Conservation (phyloP, 1,140 invertebrate genomes). For the Macrocentrus cingulum region DNA sequence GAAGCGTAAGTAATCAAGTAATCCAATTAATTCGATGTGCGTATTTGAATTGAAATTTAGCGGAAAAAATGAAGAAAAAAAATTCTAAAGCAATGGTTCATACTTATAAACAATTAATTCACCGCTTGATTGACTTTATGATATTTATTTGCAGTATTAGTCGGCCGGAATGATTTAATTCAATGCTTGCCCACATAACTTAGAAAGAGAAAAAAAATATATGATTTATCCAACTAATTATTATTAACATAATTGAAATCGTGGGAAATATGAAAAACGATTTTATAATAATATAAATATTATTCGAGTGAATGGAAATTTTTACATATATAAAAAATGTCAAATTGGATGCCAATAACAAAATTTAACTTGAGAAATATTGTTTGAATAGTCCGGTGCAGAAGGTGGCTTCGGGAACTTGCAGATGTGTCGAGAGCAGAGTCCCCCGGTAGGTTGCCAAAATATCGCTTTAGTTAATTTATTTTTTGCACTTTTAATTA, state of each 20-base stretch:
- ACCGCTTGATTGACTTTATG: neutral
- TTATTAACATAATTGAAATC: too few species aligned
- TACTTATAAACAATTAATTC: too few species aligned
- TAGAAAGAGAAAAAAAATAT: too few species aligned
- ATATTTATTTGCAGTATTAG: neutral
- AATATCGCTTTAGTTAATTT: slow-evolving; percentile 10
- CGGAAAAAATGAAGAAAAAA: neutral
- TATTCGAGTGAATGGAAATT: too few species aligned
- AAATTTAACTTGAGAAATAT: slow-evolving; percentile 12
- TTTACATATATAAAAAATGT: too few species aligned
- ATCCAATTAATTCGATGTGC: slow-evolving; percentile 14
- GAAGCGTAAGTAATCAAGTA: slow-evolving; percentile 74
- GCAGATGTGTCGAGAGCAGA: slow-evolving; percentile 53
- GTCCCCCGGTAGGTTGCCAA: slow-evolving; percentile 51
- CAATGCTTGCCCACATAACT: too few species aligned
- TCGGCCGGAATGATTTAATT: too few species aligned
- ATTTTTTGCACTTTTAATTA: neutral
- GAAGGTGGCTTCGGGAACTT: slow-evolving; percentile 55
- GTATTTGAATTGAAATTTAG: neutral
- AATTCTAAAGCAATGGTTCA: neutral
- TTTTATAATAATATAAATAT: too few species aligned
- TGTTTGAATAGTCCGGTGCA: slow-evolving; percentile 51
- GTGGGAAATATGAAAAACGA: too few species aligned
- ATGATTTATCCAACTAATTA: too few species aligned
- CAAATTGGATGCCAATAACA: too few species aligned